Base-by-base conservation (phyloP, 1,140 invertebrate genomes). In the Heliothis subflexa region DNA sequence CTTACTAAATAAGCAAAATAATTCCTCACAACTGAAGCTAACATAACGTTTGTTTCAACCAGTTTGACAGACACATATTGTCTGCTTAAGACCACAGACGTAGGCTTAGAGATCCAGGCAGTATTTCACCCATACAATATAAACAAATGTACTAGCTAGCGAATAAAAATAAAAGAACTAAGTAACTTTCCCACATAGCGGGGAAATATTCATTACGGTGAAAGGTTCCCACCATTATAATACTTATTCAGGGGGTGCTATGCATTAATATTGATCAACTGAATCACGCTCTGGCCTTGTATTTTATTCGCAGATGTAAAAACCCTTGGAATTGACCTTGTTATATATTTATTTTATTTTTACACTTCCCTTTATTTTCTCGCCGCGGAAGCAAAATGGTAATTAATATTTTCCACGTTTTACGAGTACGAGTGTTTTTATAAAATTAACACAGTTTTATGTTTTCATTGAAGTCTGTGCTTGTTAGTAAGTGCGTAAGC, bases 231-330 rank as follows among this genome's bases (percentile, higher is more conserved):
- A 72, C 47, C 47, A 72, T 72, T 79, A 76, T 70, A 79, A 78
- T 72, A 57, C 78, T 83, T 83, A 83, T 84, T 81, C 68, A 78
- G 74, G 52, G 73, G 66, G 59, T 78, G 57, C 52, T 72, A 81
- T 80, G 80, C 79, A 82, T 83, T 84, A 83, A 82, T 84, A 85
- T 86, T 84, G 81, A 83, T 85, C 81, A 83, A 78, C 59, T 77
- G 70, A 80, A 82, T 81, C 82, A 82, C 66, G 57, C 45, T 54
- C 25, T 70, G 71, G 64, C 78, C 66, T 81, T 78, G 79, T 79
- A 74, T 75, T 80, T 74, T 82, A 79, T 80, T 80, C 59, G 57
- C 49, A 73, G 79, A 68, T 72, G 28, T 80, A 61, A 52, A 76
- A 76, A 47, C 57, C 55, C 71, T 78, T 81, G 68, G 72, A 47